These are phyloP conservation scores for Tenualosa thibaudeaui DNA, from an alignment of 2,797 vertebrate genomes.

Conservation along the genomic window DNA sequence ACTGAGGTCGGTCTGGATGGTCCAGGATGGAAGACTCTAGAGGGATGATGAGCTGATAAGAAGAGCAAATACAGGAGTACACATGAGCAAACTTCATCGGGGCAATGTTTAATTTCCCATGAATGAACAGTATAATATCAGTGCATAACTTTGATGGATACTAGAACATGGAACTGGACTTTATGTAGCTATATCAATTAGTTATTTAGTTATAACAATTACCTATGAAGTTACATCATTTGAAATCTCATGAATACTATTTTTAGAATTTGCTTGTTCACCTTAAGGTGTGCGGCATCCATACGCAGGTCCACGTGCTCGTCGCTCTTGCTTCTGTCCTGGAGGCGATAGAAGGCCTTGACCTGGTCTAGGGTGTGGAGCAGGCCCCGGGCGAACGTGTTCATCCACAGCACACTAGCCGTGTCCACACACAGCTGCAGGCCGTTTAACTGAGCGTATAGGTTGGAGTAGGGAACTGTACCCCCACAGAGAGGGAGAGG, in stretches of 20 bases:
- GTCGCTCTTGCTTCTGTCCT: constrained; percentile 81
- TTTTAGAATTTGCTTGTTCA: constrained; percentile 49
- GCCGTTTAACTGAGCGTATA: constrained; percentile 88
- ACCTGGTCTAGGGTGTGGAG: constrained; percentile 91
- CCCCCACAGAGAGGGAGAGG: background rate
- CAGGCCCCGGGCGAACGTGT: constrained; percentile 89
- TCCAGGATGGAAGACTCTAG: constrained; percentile 87
- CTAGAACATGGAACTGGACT: background rate
- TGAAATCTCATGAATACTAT: too few species aligned
- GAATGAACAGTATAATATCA: background rate
- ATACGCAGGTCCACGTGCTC: constrained; percentile 89
- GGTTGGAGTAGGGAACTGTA: constrained; percentile 88
- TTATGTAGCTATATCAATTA: too few species aligned
- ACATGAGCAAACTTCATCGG: background rate
- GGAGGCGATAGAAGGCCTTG: constrained; percentile 92
- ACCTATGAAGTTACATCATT: too few species aligned
- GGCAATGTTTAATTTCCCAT: background rate
- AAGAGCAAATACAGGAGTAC: background rate
- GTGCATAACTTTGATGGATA: background rate
- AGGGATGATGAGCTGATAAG: constrained; percentile 82
- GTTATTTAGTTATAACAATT: too few species aligned
- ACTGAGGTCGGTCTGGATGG: constrained; percentile 84
- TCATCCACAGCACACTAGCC: constrained; percentile 91
- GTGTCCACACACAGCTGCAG: constrained; percentile 87
- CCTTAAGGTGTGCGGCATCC: constrained; percentile 88